Evolutionary conservation across 2,113 vertebrate genomes (phyloP).

Genomic region (Diphyllodes magnificus): DNA sequence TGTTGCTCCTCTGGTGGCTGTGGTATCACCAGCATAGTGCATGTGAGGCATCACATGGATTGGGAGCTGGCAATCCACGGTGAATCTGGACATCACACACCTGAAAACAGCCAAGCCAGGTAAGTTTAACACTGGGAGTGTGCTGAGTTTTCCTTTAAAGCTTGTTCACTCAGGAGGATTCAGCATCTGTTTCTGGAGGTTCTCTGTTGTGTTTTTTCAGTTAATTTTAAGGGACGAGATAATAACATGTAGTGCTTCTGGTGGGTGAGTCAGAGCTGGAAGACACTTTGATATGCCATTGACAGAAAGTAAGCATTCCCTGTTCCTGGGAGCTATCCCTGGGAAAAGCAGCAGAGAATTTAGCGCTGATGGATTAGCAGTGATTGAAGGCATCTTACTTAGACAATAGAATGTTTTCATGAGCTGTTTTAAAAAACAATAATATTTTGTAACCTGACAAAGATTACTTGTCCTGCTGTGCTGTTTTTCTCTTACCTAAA

Average conservation of each 20-base stretch:
- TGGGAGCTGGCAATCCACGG: conserved; percentile 62
- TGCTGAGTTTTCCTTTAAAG: conserved; percentile 45
- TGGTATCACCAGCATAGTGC: conserved; percentile 52
- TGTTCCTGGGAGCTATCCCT: not conserved
- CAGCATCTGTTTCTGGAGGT: conserved; percentile 13
- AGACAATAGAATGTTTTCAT: not conserved
- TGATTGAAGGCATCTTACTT: not conserved
- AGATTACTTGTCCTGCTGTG: not conserved
- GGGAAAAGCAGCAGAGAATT: not conserved
- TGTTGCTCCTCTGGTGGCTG: conserved; percentile 55
- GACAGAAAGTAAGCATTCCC: not conserved
- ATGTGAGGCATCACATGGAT: conserved; percentile 52
- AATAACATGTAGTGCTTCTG: not conserved
- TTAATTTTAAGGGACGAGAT: conserved; percentile 9
- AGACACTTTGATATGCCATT: not conserved
- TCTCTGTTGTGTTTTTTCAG: not conserved
- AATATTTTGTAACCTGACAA: not conserved
- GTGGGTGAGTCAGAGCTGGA: conserved; percentile 6
- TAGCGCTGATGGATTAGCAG: not conserved
- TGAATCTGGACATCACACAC: conserved; percentile 67
- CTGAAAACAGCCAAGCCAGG: conserved; percentile 50
- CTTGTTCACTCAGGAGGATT: conserved; percentile 25
- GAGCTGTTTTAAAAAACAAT: not conserved
- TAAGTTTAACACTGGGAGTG: conserved; percentile 31
- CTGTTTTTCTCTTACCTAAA: not conserved